Percentiles rank a stretch among this genome's conserved stretches.
Conservation (phyloP, 2,888 invertebrate genomes). For the Drosophila conformis region DNA sequence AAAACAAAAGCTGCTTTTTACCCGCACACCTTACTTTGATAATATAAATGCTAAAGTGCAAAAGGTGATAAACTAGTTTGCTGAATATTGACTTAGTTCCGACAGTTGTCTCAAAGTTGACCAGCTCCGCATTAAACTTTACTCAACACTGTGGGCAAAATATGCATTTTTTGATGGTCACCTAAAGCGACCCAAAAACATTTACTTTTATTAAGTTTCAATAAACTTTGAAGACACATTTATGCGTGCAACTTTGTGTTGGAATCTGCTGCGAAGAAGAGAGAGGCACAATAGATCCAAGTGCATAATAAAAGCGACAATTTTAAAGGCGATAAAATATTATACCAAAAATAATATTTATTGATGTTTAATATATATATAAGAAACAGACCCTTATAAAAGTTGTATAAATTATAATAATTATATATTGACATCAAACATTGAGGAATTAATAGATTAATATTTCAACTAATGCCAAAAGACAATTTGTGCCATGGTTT, state of each 20-base stretch:
- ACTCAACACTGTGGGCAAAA: constrained; percentile 6
- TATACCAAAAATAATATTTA: neutral
- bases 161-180: neutral
- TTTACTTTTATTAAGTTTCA: neutral
- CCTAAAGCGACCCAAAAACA: neutral
- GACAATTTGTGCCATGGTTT: neutral
- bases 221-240: neutral
- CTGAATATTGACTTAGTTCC: constrained; percentile 64
- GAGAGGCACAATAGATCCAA: neutral
- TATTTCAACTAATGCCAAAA: neutral
- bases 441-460: neutral
- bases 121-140: constrained; percentile 8
- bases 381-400: neutral
- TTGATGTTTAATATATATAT: neutral
- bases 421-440: neutral
- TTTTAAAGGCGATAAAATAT: no score
- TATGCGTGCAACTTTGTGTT: neutral
- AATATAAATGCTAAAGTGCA: constrained; percentile 64
- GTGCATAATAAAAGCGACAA: neutral
- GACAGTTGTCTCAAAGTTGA: constrained; percentile 75
- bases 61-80: constrained; percentile 60
- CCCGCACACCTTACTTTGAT: constrained; percentile 69
- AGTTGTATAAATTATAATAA: neutral
- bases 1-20: constrained; percentile 65
- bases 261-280: neutral